Percentiles rank a stretch among this genome's conserved stretches.
phyloP scores from a whole-genome alignment of 2,113 vertebrate species.

The Eira barbara region DNA sequence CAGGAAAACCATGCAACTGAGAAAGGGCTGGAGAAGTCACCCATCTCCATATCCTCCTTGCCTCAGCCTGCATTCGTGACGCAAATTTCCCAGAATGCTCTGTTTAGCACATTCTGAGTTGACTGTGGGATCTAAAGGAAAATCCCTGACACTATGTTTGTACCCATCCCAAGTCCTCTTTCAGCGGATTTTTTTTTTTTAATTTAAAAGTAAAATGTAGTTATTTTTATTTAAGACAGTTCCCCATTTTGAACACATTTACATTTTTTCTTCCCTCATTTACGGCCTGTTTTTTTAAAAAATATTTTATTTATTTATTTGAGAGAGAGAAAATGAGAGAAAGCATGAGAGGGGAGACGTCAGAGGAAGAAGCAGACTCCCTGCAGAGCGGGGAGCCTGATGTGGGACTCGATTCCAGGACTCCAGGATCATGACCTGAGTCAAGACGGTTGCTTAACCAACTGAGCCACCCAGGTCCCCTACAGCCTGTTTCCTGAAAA shows the following conservation, averaged over 20 bases:
- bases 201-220: conserved; percentile 69
- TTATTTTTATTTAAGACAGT: conserved; percentile 66
- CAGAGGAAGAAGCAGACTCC: too few species aligned
- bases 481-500: conserved; percentile 58
- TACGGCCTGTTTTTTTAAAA: background rate
- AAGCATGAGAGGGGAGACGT: too few species aligned
- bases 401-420: too few species aligned
- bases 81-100: background rate
- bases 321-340: too few species aligned
- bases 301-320: too few species aligned
- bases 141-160: background rate
- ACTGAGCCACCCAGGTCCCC: too few species aligned
- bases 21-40: background rate
- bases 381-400: too few species aligned
- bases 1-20: background rate
- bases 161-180: conserved; percentile 28
- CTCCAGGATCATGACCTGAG: too few species aligned
- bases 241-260: conserved; percentile 71
- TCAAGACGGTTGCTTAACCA: too few species aligned
- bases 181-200: background rate
- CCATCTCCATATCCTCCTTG: background rate
- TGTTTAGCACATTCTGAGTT: conserved; percentile 8
- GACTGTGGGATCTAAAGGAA: background rate
- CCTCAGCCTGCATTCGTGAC: background rate
- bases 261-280: conserved; percentile 63